Evolutionary conservation across 2,113 vertebrate species (phyloP).

Genomic region (Lophochroa leadbeateri): DNA sequence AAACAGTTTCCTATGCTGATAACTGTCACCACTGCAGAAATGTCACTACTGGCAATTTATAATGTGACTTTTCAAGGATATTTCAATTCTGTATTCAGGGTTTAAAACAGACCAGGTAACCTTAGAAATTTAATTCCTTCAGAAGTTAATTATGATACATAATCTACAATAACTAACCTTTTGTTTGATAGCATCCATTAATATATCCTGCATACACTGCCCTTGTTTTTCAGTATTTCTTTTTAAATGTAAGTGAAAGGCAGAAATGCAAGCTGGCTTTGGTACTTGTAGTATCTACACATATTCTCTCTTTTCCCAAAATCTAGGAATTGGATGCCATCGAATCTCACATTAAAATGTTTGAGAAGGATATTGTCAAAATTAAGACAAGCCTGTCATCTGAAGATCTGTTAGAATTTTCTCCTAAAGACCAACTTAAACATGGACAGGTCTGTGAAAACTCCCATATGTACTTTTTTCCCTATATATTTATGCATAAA

Average conservation of each 20-base stretch:
- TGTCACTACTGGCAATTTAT: neutral
- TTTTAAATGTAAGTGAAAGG: neutral
- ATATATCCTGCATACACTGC: neutral
- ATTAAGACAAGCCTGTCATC: slow-evolving; percentile 83
- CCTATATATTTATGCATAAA: neutral
- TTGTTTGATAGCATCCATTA: neutral
- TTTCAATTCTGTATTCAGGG: neutral
- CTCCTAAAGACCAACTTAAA: slow-evolving; percentile 80
- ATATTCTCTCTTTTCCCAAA: slow-evolving; percentile 16
- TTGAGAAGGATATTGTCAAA: slow-evolving; percentile 84
- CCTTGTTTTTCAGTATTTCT: neutral
- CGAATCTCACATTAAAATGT: slow-evolving; percentile 83
- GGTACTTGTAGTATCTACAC: neutral
- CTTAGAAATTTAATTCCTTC: neutral
- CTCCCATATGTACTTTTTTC: neutral
- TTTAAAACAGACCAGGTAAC: neutral
- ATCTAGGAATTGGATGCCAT: slow-evolving; percentile 88
- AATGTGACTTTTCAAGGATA: neutral
- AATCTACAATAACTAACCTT: neutral
- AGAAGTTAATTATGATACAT: neutral
- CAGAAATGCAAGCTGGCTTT: neutral
- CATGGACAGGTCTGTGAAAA: slow-evolving; percentile 81
- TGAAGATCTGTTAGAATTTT: slow-evolving; percentile 83
- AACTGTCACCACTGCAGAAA: neutral
- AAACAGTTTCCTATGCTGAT: neutral